Evolutionary conservation across 2,888 invertebrate genomes (phyloP).

Genomic region (Bellardia pandia): DNA sequence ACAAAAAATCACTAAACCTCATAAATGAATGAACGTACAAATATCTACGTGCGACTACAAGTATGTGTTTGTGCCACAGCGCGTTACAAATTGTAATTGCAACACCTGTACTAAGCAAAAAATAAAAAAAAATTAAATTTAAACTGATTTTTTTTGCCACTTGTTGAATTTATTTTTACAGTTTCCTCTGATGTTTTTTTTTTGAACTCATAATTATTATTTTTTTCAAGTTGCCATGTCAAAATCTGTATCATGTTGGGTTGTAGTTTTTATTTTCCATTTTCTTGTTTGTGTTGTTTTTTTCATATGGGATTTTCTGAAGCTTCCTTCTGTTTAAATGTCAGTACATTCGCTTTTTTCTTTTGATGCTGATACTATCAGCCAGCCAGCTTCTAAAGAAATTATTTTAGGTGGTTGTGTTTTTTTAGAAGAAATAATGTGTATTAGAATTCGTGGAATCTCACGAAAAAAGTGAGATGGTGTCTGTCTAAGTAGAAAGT

Average conservation of each 20-base stretch:
- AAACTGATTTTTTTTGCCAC: constrained; percentile 39
- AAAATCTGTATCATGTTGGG: constrained; percentile 34
- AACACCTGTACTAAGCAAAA: constrained; percentile 63
- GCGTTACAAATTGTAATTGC: constrained; percentile 70
- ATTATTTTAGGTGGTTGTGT: not conserved
- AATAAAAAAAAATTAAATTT: constrained; percentile 22
- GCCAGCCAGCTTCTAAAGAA: not conserved
- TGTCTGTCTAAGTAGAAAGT: constrained; percentile 13
- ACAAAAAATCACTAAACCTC: constrained; percentile 15
- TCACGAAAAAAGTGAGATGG: constrained; percentile 20
- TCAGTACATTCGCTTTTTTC: constrained; percentile 13
- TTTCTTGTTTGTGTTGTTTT: not conserved
- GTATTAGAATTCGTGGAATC: constrained; percentile 14
- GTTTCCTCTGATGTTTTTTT: constrained; percentile 17
- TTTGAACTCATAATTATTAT: constrained; percentile 20
- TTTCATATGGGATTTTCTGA: constrained; percentile 30
- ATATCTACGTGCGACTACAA: constrained; percentile 18
- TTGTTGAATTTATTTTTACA: constrained; percentile 48
- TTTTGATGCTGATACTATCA: not conserved
- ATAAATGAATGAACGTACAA: constrained; percentile 33
- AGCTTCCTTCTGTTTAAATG: not conserved
- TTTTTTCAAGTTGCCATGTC: constrained; percentile 21
- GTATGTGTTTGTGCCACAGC: constrained; percentile 38
- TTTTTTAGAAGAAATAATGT: not conserved
- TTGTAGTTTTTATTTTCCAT: not conserved